phyloP scores from a whole-genome alignment of 2,797 vertebrate species.

The Philypnodon macrostomus region DNA sequence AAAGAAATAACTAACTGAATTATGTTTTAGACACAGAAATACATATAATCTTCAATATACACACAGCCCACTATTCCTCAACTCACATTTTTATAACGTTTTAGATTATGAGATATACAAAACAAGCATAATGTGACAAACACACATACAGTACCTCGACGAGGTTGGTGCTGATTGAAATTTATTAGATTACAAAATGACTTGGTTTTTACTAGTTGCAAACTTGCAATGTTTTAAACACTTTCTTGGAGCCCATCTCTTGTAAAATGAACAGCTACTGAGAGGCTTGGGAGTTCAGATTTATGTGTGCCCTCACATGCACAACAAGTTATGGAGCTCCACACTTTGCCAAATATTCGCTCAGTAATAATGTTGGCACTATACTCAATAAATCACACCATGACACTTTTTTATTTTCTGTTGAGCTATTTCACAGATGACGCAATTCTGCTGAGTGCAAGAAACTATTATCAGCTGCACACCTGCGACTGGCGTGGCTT shows the following conservation, averaged over 20 bases:
- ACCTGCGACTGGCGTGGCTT: constrained; percentile 38
- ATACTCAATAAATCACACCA: constrained; percentile 23
- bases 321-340: constrained; percentile 18
- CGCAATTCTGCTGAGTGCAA: constrained; percentile 15
- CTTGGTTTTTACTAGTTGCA: constrained; percentile 7
- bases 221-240: constrained; percentile 28
- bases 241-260: constrained; percentile 4
- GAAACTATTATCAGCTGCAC: constrained; percentile 32
- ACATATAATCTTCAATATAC: too few species aligned
- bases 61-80: too few species aligned
- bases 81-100: too few species aligned
- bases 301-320: constrained; percentile 24
- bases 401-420: constrained; percentile 19
- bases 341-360: constrained; percentile 35
- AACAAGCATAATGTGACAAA: too few species aligned
- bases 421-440: constrained; percentile 28
- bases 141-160: neutral
- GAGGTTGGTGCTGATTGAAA: neutral
- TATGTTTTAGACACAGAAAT: neutral
- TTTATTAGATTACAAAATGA: constrained; percentile 1
- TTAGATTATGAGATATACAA: too few species aligned
- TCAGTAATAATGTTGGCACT: constrained; percentile 33
- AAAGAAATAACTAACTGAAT: too few species aligned
- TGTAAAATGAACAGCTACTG: constrained; percentile 33
- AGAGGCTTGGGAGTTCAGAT: constrained; percentile 16